These are phyloP conservation scores for Laticauda laticaudata DNA, from an alignment of 2,113 vertebrate genomes.

Conservation along the genomic window DNA sequence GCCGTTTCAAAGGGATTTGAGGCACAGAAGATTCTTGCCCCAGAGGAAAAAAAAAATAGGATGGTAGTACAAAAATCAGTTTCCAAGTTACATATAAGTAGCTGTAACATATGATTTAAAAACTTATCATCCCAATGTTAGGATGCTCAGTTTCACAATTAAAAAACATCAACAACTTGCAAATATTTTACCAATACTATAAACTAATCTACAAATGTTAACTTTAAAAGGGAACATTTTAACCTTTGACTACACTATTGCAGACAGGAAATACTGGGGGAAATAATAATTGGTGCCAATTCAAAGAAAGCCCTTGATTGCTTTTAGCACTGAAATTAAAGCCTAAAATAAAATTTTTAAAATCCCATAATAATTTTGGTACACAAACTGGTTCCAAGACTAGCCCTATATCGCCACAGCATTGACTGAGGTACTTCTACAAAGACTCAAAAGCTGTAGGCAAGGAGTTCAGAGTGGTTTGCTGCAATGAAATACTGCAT, in stretches of 20 bases:
- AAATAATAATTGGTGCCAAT: conserved; percentile 49
- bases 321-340: conserved; percentile 67
- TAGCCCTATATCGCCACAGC: conserved; percentile 59
- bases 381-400: conserved; percentile 51
- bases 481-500: conserved; percentile 40
- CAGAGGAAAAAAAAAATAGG: conserved; percentile 23
- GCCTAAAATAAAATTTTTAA: conserved; percentile 41
- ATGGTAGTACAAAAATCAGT: conserved; percentile 33
- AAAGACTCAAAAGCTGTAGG: conserved; percentile 54
- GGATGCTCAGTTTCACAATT: conserved; percentile 33
- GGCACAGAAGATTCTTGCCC: conserved; percentile 35
- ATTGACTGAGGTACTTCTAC: conserved; percentile 59
- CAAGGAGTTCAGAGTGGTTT: conserved; percentile 49
- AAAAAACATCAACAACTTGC: background rate
- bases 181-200: conserved; percentile 35
- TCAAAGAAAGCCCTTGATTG: conserved; percentile 52
- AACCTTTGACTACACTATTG: conserved; percentile 47
- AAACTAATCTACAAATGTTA: conserved; percentile 48
- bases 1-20: conserved; percentile 40
- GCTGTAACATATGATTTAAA: conserved; percentile 45
- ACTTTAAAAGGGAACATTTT: conserved; percentile 58
- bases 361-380: conserved; percentile 44
- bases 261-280: conserved; percentile 38
- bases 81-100: conserved; percentile 38
- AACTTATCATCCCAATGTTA: conserved; percentile 50